A percentile compares a stretch with the other conserved stretches of the same genome.
phyloP scores from a whole-genome alignment of 2,797 vertebrate genomes.

The Betta splendens region DNA sequence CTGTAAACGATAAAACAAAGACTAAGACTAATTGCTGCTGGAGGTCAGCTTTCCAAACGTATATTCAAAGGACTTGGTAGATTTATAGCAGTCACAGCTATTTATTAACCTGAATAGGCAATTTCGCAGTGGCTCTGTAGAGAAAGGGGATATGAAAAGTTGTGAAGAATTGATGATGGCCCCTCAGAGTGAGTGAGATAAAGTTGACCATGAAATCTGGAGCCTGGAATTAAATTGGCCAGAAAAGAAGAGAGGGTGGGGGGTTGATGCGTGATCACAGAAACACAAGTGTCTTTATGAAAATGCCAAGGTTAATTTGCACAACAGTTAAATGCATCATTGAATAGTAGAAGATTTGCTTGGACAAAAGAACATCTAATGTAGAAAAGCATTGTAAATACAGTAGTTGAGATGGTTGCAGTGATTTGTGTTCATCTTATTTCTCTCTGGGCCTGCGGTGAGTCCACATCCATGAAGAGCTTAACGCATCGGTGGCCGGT shows the following conservation, averaged over 20 bases:
- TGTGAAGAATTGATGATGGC: slow-evolving; percentile 85
- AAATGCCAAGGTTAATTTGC: slow-evolving; percentile 82
- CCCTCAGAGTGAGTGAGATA: slow-evolving; percentile 81
- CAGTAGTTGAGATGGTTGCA: slow-evolving; percentile 45
- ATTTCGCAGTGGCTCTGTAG: slow-evolving; percentile 81
- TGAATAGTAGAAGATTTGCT: slow-evolving; percentile 70
- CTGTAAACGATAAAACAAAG: slow-evolving; percentile 80
- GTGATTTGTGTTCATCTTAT: slow-evolving; percentile 54
- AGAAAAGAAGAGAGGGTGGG: slow-evolving; percentile 70
- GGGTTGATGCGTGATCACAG: slow-evolving; percentile 69
- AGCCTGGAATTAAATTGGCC: slow-evolving; percentile 83
- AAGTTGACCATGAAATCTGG: slow-evolving; percentile 87
- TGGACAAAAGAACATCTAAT: slow-evolving; percentile 69
- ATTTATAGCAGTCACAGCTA: slow-evolving; percentile 81
- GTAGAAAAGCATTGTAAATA: slow-evolving; percentile 63
- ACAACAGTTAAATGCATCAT: slow-evolving; percentile 79
- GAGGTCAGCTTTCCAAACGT: slow-evolving; percentile 79
- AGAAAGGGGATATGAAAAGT: slow-evolving; percentile 84
- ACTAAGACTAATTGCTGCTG: slow-evolving; percentile 82
- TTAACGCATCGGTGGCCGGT: no score
- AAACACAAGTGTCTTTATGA: slow-evolving; percentile 75
- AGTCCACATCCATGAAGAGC: background rate
- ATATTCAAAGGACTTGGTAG: slow-evolving; percentile 73
- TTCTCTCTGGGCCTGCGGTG: background rate
- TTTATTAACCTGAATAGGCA: slow-evolving; percentile 83